Conservation (phyloP, 2,797 vertebrate species). For the Gymnoscopelus microlampas region DNA sequence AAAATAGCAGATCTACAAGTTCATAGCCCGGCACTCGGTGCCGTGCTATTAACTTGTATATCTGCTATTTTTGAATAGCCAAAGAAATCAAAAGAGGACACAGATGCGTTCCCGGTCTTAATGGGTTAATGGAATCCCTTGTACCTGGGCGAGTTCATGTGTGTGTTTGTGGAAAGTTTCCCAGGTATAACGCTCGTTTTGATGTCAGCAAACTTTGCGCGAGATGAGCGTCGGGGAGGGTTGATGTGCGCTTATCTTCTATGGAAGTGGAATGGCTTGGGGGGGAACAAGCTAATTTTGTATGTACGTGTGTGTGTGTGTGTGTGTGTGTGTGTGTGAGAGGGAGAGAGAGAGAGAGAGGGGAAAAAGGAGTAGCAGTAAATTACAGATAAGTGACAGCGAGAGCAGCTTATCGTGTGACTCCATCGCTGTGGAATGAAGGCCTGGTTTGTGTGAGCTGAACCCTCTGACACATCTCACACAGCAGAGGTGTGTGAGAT, state of each 20-base stretch:
- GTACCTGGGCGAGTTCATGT: slow-evolving; percentile 7
- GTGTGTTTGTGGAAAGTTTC: slow-evolving; percentile 58
- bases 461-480: slow-evolving; percentile 84
- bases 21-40: no score
- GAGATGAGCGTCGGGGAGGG: slow-evolving; percentile 38
- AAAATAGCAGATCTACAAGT: no score
- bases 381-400: slow-evolving; percentile 80
- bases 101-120: no score
- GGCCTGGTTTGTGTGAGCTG: slow-evolving; percentile 60
- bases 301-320: background rate
- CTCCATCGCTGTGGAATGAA: slow-evolving; percentile 83
- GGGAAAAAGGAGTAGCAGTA: slow-evolving; percentile 72
- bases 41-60: no score
- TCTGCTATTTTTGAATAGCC: no score
- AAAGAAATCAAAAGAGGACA: no score
- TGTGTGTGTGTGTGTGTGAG: slow-evolving; percentile 17
- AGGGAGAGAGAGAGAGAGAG: slow-evolving; percentile 42
- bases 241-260: slow-evolving; percentile 56
- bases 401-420: slow-evolving; percentile 77
- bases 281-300: slow-evolving; percentile 70
- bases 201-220: slow-evolving; percentile 60
- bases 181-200: slow-evolving; percentile 49
- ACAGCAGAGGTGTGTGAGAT: slow-evolving; percentile 65
- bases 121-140: slow-evolving; percentile 12
- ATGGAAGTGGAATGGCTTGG: slow-evolving; percentile 58